These are phyloP conservation scores for Lepilemur septentrionalis DNA, from an alignment of 2,797 vertebrate species.

Conservation along the genomic window DNA sequence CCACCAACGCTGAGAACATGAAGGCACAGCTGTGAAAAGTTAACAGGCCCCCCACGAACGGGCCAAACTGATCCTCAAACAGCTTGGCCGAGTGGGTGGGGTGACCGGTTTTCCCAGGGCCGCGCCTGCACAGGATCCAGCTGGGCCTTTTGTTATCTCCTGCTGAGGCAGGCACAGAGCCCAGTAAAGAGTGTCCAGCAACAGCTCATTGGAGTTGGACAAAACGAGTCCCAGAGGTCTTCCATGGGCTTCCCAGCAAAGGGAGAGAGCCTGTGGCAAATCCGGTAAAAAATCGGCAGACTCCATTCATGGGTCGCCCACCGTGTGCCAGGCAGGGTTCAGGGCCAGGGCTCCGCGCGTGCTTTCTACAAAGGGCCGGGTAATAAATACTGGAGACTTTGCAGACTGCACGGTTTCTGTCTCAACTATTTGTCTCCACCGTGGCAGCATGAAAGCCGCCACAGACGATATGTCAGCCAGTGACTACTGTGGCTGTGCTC, in stretches of 20 bases:
- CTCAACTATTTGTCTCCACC: fast-evolving
- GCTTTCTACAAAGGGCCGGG: neutral
- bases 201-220: fast-evolving
- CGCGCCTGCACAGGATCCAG: neutral
- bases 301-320: fast-evolving
- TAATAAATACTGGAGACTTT: neutral
- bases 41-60: fast-evolving
- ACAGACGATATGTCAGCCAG: neutral
- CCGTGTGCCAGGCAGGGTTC: neutral
- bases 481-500: neutral
- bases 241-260: neutral
- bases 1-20: too few species aligned
- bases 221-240: neutral
- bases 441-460: fast-evolving
- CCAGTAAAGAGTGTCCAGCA: neutral
- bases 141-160: neutral
- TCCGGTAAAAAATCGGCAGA: neutral
- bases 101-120: neutral
- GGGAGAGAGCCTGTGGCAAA: neutral
- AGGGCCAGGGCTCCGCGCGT: fast-evolving
- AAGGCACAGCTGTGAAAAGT: neutral
- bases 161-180: neutral
- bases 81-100: neutral
- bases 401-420: fast-evolving
- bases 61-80: neutral